Conservation (phyloP, 2,113 vertebrate genomes). For the Pelobates fuscus region DNA sequence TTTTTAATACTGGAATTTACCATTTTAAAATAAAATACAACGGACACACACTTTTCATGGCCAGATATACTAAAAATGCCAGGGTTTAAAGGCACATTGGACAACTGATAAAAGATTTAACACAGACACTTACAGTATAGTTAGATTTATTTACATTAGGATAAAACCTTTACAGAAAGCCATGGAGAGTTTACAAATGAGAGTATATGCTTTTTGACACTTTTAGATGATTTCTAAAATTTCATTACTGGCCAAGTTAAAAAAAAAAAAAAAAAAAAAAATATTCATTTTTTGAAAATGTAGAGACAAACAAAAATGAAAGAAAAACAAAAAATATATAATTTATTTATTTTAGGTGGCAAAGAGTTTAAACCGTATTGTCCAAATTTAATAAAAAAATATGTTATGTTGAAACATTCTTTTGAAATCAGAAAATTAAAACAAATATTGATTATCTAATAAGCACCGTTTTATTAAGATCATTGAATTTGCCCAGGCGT, state of each 20-base stretch:
- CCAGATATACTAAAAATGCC: too few relatives aligned
- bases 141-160: constrained; percentile 42
- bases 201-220: constrained; percentile 11
- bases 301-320: not conserved
- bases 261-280: not conserved
- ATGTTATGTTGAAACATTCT: too few relatives aligned
- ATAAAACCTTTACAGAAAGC: constrained; percentile 31
- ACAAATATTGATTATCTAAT: too few relatives aligned
- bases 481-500: too few relatives aligned
- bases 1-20: too few relatives aligned
- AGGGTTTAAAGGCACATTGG: too few relatives aligned
- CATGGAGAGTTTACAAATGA: constrained; percentile 9
- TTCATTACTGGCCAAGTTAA: constrained; percentile 21
- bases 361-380: too few relatives aligned
- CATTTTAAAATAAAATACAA: too few relatives aligned
- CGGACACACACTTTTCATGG: too few relatives aligned
- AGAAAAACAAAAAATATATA: not conserved
- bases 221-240: not conserved
- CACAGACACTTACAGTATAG: constrained; percentile 15
- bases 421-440: too few relatives aligned
- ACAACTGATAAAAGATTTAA: not conserved
- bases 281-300: not conserved
- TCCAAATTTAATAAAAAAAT: too few relatives aligned
- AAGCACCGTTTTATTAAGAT: too few relatives aligned
- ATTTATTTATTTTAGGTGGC: not conserved